Conservation (phyloP, 2,888 invertebrate genomes). For the Thysanoteuthis rhombus region DNA sequence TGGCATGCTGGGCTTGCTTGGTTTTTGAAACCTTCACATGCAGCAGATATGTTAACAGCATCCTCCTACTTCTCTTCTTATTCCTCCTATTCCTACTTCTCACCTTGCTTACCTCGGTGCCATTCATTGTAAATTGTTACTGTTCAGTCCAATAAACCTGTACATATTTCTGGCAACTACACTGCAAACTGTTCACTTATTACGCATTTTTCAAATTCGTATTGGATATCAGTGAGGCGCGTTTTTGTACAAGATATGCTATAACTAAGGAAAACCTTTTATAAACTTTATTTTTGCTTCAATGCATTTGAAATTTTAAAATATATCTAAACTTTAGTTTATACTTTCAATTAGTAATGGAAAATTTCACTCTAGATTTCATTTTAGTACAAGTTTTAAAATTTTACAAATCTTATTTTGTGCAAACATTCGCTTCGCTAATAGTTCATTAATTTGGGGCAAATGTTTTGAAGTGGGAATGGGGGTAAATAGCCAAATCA, state of each 20-base stretch:
- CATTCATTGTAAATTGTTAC: slow-evolving; percentile 12
- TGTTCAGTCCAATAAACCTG: not conserved
- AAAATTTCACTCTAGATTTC: not conserved
- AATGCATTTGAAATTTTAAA: not conserved
- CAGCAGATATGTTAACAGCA: not conserved
- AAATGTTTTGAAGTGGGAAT: too few relatives aligned
- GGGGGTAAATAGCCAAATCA: too few relatives aligned
- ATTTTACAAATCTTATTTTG: not conserved
- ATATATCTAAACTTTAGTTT: not conserved
- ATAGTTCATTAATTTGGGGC: not conserved
- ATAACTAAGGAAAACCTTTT: not conserved
- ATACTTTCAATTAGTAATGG: not conserved
- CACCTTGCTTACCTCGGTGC: not conserved
- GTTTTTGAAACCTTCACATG: not conserved
- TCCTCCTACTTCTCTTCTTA: not conserved
- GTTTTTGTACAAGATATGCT: not conserved
- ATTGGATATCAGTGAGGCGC: slow-evolving; percentile 12
- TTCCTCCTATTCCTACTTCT: not conserved
- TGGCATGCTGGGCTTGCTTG: slow-evolving; percentile 1
- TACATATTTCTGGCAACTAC: slow-evolving; percentile 12
- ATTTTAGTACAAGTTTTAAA: not conserved
- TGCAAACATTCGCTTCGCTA: not conserved
- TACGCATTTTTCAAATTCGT: not conserved
- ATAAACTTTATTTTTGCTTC: not conserved
- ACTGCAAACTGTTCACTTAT: not conserved